Evolutionary conservation across 2,888 invertebrate species (phyloP).

Genomic region (Ophion obscuratus): DNA sequence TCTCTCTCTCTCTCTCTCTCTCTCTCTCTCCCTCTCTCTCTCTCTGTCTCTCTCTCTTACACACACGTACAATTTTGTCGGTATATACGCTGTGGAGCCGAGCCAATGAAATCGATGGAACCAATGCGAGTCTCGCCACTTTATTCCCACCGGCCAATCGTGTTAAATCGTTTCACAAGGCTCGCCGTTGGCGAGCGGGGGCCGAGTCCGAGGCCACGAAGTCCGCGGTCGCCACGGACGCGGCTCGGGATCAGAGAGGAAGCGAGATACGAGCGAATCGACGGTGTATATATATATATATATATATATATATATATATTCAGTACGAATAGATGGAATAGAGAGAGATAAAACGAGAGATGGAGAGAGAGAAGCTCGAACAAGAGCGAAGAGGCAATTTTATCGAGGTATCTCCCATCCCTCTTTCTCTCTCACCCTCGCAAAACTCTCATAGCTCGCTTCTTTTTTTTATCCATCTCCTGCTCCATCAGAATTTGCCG

Average conservation of each 20-base stretch:
- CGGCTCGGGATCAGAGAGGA: conserved; percentile 36
- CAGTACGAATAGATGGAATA: conserved; percentile 46
- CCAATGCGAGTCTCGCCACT: conserved; percentile 83
- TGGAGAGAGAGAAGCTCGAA: conserved; percentile 66
- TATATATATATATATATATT: no score
- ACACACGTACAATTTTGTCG: conserved; percentile 8
- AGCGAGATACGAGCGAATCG: conserved; percentile 39
- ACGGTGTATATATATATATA: conserved; percentile 30
- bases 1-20: no score
- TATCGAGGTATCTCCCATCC: conserved; percentile 66
- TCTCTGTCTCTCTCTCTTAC: not conserved
- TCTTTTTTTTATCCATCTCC: conserved; percentile 43
- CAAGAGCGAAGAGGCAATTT: conserved; percentile 73
- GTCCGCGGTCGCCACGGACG: conserved; percentile 58
- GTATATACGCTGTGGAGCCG: conserved; percentile 66
- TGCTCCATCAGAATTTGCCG: conserved; percentile 33
- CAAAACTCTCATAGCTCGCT: conserved; percentile 51
- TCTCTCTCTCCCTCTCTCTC: not conserved
- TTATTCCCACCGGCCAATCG: conserved; percentile 83
- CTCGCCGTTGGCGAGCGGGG: conserved; percentile 57
- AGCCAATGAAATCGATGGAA: conserved; percentile 83
- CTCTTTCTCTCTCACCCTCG: not conserved
- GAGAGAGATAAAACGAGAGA: conserved; percentile 48
- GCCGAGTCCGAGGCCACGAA: conserved; percentile 62
- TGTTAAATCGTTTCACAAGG: conserved; percentile 81